Evolutionary conservation across 2,797 vertebrate genomes (phyloP).

Genomic region (Gymnopithys bicolor): DNA sequence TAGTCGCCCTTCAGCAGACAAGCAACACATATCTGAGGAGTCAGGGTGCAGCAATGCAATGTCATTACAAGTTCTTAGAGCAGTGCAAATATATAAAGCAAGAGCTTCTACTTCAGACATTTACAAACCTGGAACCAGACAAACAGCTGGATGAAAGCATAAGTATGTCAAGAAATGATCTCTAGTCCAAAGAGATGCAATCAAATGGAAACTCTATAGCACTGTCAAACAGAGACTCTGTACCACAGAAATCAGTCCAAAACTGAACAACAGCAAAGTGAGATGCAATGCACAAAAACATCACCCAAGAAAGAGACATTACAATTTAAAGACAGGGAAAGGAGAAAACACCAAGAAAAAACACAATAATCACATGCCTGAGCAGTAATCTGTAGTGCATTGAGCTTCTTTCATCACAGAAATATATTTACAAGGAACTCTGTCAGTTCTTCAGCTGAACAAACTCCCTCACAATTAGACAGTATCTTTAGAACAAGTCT

Average conservation of each 20-base stretch:
- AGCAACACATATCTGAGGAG: background rate
- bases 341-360: conserved; percentile 9
- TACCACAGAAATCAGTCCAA: background rate
- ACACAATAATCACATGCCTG: background rate
- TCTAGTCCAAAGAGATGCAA: background rate
- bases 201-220: background rate
- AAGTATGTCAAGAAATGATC: background rate
- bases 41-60: background rate
- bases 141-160: background rate
- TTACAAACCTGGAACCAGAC: conserved; percentile 28
- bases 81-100: background rate
- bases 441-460: background rate
- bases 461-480: background rate
- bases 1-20: background rate
- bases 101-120: background rate
- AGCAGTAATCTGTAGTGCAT: background rate
- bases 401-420: conserved; percentile 3
- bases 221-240: background rate
- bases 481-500: background rate
- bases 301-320: background rate
- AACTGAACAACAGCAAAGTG: background rate
- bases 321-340: background rate
- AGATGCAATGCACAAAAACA: background rate
- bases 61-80: background rate
- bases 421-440: background rate